Evolutionary conservation across 2,113 vertebrate species (phyloP), one percentile per base, ranked within the genome.

Genomic region (Poicephalus gulielmi): DNA sequence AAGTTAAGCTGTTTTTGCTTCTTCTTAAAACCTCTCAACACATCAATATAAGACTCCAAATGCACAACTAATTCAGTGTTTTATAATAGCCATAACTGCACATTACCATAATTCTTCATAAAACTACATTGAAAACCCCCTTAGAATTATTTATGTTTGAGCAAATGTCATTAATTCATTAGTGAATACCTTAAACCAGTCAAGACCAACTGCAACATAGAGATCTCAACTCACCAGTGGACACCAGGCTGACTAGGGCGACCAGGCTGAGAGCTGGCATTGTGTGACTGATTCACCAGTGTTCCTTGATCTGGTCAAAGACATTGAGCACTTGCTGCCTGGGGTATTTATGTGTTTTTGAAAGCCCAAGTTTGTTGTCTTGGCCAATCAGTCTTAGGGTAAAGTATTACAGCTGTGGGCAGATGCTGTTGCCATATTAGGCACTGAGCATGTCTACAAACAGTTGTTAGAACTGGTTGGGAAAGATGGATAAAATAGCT

Each of bases 161-260:
- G 28, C 3, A 1, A 70, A 64, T 78, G 31, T 78, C 31, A 68
- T 1, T 11, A 41, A 52, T 35, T 46, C 2, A 0, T 74, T 44
- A 46, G 22, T 47, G 6, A n/a, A 33, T 31, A 9, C 37, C 59
- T 84, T 68, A 81, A 86, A 64, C 23, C 47, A 13, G 9, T 13
- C 30, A 89, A 74, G 25, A 50, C 53, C 75, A 71, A 35, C 33
- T 47, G 31, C 70, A 33, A 23, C 52, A 31, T 7, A 50, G 18
- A 52, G 27, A 41, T 80, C 70, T 47, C 67, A 39, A 98, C 98
- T 98, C 97, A 98, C 98, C 97, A 33, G 94, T 70, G 30, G 96
- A 97, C 93, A 95, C 92, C 88, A 97, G 25, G 88, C 80, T 96
- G 94, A 96, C 83, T 86, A 92, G 77, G 44, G 96, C 17, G 5